Percentiles rank a stretch among this genome's conserved stretches.
Conservation (phyloP, 2,888 invertebrate species). For the Plagodis pulveraria region DNA sequence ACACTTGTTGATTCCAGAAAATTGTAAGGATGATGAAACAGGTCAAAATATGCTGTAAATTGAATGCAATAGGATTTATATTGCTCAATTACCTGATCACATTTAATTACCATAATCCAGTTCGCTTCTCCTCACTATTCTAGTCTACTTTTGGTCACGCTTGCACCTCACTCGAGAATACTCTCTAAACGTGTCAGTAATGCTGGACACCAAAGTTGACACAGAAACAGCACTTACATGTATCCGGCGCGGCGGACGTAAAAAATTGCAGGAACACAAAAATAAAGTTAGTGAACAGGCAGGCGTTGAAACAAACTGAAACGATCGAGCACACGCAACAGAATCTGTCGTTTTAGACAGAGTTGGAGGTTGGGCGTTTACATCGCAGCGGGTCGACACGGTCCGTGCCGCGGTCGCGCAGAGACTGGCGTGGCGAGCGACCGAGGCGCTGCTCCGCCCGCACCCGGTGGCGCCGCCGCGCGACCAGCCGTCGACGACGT, state of each 20-base stretch:
- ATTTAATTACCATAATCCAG: conserved; percentile 59
- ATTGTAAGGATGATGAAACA: conserved; percentile 35
- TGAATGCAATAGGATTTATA: conserved; percentile 16
- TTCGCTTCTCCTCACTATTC: conserved; percentile 42
- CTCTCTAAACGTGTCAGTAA: conserved; percentile 63
- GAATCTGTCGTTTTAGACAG: conserved; percentile 81
- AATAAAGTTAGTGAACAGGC: conserved; percentile 63
- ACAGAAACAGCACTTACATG: conserved; percentile 77
- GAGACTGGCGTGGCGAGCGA: conserved; percentile 63
- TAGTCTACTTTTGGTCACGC: conserved; percentile 59
- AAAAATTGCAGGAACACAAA: conserved; percentile 61
- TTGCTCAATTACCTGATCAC: conserved; percentile 56
- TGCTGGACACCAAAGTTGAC: conserved; percentile 61
- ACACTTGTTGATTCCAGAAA: conserved; percentile 61
- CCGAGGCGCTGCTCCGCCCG: conserved; percentile 7
- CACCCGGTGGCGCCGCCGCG: conserved; percentile 34
- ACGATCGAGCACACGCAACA: conserved; percentile 66
- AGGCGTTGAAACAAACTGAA: conserved; percentile 57
- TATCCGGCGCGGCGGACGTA: conserved; percentile 55
- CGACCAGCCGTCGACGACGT: conserved; percentile 41
- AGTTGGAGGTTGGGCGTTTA: conserved; percentile 75
- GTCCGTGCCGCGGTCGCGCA: conserved; percentile 80
- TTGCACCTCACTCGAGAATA: conserved; percentile 55
- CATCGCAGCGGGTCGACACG: conserved; percentile 82
- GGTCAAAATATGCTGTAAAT: conserved; percentile 20